Base-by-base conservation (phyloP, 1,140 invertebrate genomes). In the Cydia fagiglandana region DNA sequence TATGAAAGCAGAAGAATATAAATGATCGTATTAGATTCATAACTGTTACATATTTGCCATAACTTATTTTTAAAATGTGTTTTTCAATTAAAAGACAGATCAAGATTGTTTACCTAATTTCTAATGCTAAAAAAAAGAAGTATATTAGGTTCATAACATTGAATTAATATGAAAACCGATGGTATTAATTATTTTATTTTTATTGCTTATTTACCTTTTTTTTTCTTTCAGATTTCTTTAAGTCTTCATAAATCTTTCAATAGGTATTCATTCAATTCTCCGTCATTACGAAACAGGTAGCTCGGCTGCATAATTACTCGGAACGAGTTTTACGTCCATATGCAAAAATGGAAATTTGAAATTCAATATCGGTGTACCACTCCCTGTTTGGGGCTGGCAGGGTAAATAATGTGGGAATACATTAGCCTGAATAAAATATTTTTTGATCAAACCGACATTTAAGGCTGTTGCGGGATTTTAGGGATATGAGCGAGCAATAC, bases 291-390 rank as follows among this genome's bases (percentile, higher is more conserved):
- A n/a, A 41, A 38, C 66, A 45, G 66, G 66, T 70, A 70, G 15
- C 66, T 17, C 66, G 34, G 17, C 9, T 70, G 34, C 66, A 70
- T 70, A 70, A 70, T 70, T 41, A 70, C 66, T 70, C 10, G 1
- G 6, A 70, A 24, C 38, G 41, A 70, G 20, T 70, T 70, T 70
- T 41, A 20, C 66, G 34, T 70, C 34, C 66, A 41, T 70, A 70
- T 70, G 66, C 66, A 70, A 70, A 70, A 70, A 70, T 70, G 34
- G n/a, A 17, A 70, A 70, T 70, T 70, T 70, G 66, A 70, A 70
- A 70, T 45, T 70, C 66, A 70, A 70, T 70, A 70, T 10, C 34
- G 66, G 66, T 41, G n/a, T 41, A 38, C 28, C 66, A 17, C 66
- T 38, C 34, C 34, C 34, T 70, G 66, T 70, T 70, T 45, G 66